Evolutionary conservation across 30 jellyfish, hydroid and myxozoan species (phyloP), one percentile per base, ranked within the genome.

Genomic region (Turritopsis rubra): DNA sequence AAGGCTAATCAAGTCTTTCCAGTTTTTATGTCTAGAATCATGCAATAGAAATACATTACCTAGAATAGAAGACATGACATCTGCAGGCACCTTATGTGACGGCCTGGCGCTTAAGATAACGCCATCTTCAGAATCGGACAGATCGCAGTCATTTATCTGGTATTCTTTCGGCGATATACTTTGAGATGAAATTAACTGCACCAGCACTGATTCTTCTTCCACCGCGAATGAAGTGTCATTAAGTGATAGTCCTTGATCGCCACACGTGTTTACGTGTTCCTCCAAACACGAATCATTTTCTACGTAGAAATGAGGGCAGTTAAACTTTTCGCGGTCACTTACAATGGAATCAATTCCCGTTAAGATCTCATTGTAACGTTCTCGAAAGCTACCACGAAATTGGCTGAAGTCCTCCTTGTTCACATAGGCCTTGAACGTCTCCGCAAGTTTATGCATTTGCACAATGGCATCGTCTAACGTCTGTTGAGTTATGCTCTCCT

Each of bases 51-150:
- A n/a, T n/a, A n/a, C n/a, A n/a, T 74, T 31, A 74, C 82, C 82
- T 74, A 74, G 31, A n/a, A 74, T 74, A 16, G 82, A 74, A 74
- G 82, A 74, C 65, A 74, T 30, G 60, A 74, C 82, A 23, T 74
- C 82, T n/a, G 82, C 28, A 23, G 82, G 82, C 17, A 74, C 82
- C 28, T 74, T 26, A 4, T 74, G 82, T 16, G 82, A 1, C 5
- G 82, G 18, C 16, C 60, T 9, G 53, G 82, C 1, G 28, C 19
- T 1, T 68, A 68, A n/a, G 16, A 27, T 68, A 1, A 68, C 30
- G 77, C 77, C 77, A 27, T 68, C 8, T 0, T 27, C 77, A 41
- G 9, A 41, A 41, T 41, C 60, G 60, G 60, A 41, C 60, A 41
- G 60, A 13, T 41, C 60, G 13, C 60, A 13, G 13, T 41, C 60